These are phyloP conservation scores for Acrocephalus kingi DNA, from an alignment of 2,113 vertebrate species.

Conservation along the genomic window DNA sequence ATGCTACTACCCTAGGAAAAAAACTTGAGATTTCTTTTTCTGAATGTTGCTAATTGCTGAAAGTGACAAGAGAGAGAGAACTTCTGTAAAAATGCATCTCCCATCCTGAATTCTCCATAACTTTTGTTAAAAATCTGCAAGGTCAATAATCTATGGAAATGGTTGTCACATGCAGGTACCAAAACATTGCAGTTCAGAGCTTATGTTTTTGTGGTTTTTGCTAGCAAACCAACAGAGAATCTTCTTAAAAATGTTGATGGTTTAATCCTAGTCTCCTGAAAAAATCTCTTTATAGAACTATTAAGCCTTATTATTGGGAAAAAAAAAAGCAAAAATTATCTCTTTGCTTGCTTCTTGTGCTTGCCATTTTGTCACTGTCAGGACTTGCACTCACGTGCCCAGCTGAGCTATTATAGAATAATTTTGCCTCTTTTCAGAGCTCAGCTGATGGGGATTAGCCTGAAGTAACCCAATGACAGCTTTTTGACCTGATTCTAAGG, in stretches of 20 bases:
- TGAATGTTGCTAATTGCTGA: not conserved
- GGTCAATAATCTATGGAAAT: not conserved
- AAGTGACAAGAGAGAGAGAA: not conserved
- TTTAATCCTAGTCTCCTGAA: not conserved
- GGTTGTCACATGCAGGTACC: not conserved
- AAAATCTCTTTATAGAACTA: not conserved
- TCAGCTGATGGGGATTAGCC: not conserved
- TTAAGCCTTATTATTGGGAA: not conserved
- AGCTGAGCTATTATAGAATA: not conserved
- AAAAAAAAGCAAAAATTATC: not conserved
- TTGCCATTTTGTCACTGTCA: not conserved
- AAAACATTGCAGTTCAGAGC: not conserved
- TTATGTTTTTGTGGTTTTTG: not conserved
- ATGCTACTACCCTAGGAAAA: not conserved
- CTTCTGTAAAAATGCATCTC: not conserved
- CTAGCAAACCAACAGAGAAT: not conserved
- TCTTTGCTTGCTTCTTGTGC: not conserved
- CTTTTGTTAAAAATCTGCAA: not conserved
- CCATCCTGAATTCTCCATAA: not conserved
- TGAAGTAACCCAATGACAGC: not conserved
- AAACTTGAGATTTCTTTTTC: not conserved
- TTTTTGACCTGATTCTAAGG: not conserved
- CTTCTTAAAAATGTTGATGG: not conserved
- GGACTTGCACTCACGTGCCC: not conserved
- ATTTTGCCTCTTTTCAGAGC: slow-evolving; percentile 4